Conservation (phyloP, 2,113 vertebrate species). For the Oreochromis spilurus region DNA sequence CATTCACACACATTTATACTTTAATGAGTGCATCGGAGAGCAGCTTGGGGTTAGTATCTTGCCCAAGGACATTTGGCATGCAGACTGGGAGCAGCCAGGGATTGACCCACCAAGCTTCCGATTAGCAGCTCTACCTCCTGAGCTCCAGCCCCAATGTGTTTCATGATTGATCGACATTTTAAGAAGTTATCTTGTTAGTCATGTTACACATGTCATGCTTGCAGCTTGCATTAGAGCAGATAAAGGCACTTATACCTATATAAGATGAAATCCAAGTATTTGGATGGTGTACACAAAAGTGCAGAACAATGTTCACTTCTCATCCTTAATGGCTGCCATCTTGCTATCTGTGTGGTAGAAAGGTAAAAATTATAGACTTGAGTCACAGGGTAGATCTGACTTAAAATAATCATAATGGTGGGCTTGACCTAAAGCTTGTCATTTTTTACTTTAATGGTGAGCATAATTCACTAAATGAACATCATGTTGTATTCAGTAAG, state of each 20-base stretch:
- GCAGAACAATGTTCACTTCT: not conserved
- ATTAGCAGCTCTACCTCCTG: not conserved
- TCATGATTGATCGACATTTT: not conserved
- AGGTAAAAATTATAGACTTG: not conserved
- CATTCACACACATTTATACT: not conserved
- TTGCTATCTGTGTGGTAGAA: not conserved
- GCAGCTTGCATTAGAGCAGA: not conserved
- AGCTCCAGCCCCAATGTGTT: not conserved
- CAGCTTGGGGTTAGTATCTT: not conserved
- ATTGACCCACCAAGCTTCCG: not conserved
- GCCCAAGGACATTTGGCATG: not conserved
- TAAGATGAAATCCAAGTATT: not conserved
- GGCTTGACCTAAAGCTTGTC: not conserved
- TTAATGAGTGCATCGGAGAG: fast-evolving
- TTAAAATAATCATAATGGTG: not conserved
- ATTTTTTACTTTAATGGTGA: not conserved
- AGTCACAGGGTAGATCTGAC: not conserved
- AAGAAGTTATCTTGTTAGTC: not conserved
- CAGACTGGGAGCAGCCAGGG: not conserved
- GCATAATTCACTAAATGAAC: not conserved
- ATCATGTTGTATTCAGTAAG: not conserved
- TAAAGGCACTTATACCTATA: not conserved
- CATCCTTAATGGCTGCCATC: not conserved
- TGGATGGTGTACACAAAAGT: fast-evolving
- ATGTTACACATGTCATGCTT: not conserved